Percentiles rank a stretch among this genome's conserved stretches.
Evolutionary conservation across 2,888 invertebrate species (phyloP).

Genomic region (Sipha maydis): DNA sequence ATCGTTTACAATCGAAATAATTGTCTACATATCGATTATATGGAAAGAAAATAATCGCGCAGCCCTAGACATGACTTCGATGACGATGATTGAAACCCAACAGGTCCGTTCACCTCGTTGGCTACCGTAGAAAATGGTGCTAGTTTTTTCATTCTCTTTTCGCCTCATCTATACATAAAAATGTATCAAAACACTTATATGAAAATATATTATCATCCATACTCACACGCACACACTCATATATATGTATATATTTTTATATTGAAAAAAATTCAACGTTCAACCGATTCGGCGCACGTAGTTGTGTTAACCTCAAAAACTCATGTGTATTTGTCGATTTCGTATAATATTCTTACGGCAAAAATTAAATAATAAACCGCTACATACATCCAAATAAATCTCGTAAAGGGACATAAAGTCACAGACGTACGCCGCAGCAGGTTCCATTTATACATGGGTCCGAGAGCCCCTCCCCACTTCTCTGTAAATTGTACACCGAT

Average conservation of each 20-base stretch:
- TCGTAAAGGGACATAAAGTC: neutral
- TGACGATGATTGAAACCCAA: slow-evolving; percentile 30
- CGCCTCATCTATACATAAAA: neutral
- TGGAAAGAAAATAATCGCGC: too few relatives aligned
- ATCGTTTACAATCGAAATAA: too few relatives aligned
- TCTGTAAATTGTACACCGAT: neutral
- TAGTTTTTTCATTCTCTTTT: slow-evolving; percentile 22
- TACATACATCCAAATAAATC: neutral
- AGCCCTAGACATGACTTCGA: slow-evolving; percentile 3
- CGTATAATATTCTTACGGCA: neutral
- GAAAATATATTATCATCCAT: slow-evolving; percentile 16
- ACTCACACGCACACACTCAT: neutral
- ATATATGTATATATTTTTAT: neutral
- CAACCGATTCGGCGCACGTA: slow-evolving; percentile 42
- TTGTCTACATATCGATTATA: too few relatives aligned
- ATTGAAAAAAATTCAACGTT: slow-evolving; percentile 1
- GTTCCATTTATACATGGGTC: neutral
- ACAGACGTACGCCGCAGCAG: neutral
- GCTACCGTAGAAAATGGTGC: slow-evolving; percentile 48
- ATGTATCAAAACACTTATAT: slow-evolving; percentile 14
- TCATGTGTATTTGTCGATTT: slow-evolving; percentile 11
- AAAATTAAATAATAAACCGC: neutral
- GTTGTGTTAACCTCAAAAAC: slow-evolving; percentile 32
- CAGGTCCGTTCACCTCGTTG: slow-evolving; percentile 53
- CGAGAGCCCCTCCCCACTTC: neutral